phyloP scores from a whole-genome alignment of 2,888 invertebrate genomes.

The Tiliacea aurago region DNA sequence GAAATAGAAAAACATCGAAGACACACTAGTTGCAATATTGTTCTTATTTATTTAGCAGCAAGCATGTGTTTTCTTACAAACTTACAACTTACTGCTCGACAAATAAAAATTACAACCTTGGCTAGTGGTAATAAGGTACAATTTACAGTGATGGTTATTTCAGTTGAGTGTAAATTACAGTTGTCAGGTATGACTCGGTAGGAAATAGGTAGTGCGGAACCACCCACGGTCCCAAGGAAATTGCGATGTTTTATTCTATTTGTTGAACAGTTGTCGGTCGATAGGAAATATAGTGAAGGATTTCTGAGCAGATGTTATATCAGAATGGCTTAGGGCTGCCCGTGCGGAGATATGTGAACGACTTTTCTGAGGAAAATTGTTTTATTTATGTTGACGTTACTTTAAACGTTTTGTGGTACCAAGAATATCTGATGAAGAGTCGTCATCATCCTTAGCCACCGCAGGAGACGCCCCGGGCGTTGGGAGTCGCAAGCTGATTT shows the following conservation, averaged over 20 bases:
- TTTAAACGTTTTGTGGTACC: constrained; percentile 12
- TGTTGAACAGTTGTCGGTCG: constrained; percentile 78
- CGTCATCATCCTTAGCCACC: no score
- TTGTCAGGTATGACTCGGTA: constrained; percentile 70
- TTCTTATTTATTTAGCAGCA: constrained; percentile 78
- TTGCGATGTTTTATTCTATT: constrained; percentile 83
- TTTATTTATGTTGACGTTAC: background rate
- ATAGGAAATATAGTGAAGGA: constrained; percentile 74
- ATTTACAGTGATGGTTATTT: constrained; percentile 45
- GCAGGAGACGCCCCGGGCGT: no score
- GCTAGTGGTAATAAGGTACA: constrained; percentile 44
- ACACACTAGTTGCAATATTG: constrained; percentile 76
- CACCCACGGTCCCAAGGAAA: constrained; percentile 79
- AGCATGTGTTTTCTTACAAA: constrained; percentile 67
- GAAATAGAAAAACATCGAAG: constrained; percentile 71
- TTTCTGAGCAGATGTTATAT: constrained; percentile 69
- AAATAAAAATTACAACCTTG: constrained; percentile 42
- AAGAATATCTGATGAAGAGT: no score
- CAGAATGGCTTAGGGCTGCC: constrained; percentile 54
- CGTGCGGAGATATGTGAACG: background rate
- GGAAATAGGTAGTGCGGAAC: constrained; percentile 76
- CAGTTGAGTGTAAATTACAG: constrained; percentile 53
- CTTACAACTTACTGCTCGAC: constrained; percentile 30
- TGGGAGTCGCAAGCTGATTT: no score
- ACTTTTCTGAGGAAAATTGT: constrained; percentile 21